Conservation (phyloP, 1,140 invertebrate species). For the Heterodera schachtii region DNA sequence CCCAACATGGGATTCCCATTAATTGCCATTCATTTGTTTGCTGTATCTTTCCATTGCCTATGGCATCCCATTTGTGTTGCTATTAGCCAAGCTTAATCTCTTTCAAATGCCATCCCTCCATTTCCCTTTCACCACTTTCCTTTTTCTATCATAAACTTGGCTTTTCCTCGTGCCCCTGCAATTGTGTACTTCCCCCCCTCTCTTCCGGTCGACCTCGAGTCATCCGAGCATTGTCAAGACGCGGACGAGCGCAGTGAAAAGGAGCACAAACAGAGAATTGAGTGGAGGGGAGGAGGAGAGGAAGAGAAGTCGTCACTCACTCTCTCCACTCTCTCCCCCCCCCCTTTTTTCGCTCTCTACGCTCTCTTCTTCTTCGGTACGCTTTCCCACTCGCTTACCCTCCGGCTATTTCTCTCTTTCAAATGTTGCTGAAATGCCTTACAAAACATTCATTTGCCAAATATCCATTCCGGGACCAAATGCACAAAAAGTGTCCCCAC, state of each 20-base stretch:
- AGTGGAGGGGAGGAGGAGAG: background rate
- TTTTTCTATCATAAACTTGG: background rate
- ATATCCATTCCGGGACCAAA: background rate
- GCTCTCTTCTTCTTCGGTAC: background rate
- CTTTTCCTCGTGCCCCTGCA: background rate
- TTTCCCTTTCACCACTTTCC: background rate
- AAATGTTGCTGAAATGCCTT: background rate
- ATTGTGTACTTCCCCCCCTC: slow-evolving; percentile 15
- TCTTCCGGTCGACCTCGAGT: slow-evolving; percentile 26
- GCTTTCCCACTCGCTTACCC: background rate
- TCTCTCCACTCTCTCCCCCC: too few species aligned
- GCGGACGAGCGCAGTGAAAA: background rate
- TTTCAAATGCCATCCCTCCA: too few species aligned
- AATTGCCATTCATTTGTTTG: too few species aligned
- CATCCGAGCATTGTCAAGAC: background rate
- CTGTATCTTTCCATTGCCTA: too few species aligned
- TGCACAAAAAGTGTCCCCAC: background rate
- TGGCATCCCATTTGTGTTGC: too few species aligned
- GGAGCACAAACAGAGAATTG: background rate
- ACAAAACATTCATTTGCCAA: slow-evolving; percentile 4
- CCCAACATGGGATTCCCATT: too few species aligned
- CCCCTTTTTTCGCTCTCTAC: background rate
- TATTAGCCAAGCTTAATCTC: too few species aligned
- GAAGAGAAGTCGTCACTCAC: background rate
- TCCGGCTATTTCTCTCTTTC: background rate